Conservation (phyloP, 2,113 vertebrate species). For the Megalops atlanticus region DNA sequence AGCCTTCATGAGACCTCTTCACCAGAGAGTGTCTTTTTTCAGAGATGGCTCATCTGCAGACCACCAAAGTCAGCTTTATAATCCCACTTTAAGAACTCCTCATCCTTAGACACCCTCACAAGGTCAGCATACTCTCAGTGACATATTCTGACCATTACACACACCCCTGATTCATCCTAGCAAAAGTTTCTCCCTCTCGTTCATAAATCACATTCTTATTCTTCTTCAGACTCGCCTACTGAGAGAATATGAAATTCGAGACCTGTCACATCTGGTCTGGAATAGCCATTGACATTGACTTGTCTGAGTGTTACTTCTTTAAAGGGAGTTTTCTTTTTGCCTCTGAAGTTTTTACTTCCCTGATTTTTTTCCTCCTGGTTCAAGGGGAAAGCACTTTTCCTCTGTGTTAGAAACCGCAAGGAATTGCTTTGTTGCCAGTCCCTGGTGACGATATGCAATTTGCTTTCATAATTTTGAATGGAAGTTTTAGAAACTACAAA, state of each 20-base stretch:
- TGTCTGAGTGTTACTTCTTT: conserved; percentile 25
- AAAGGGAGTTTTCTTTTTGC: no score
- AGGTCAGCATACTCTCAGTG: neutral
- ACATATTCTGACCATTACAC: neutral
- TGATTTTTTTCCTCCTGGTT: neutral
- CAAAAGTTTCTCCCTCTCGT: conserved; percentile 13
- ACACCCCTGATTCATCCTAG: neutral
- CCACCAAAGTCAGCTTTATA: neutral
- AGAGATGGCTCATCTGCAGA: neutral
- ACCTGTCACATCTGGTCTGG: conserved; percentile 36
- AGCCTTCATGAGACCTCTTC: neutral
- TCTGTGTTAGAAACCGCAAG: neutral
- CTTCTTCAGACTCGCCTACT: conserved; percentile 41
- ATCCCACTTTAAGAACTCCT: neutral
- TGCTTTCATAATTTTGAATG: conserved; percentile 13
- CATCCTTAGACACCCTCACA: neutral
- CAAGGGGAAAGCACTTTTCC: neutral
- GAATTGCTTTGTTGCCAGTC: neutral
- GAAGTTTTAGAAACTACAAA: neutral
- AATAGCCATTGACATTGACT: conserved; percentile 40
- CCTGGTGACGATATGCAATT: conserved; percentile 20
- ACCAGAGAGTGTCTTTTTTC: neutral
- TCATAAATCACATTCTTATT: conserved; percentile 27
- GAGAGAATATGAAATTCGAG: conserved; percentile 51
- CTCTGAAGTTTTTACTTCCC: conserved; percentile 33